Percentiles rank a stretch among this genome's conserved stretches.
phyloP scores from a whole-genome alignment of 2,797 vertebrate genomes.

The Dicrostonyx torquatus region DNA sequence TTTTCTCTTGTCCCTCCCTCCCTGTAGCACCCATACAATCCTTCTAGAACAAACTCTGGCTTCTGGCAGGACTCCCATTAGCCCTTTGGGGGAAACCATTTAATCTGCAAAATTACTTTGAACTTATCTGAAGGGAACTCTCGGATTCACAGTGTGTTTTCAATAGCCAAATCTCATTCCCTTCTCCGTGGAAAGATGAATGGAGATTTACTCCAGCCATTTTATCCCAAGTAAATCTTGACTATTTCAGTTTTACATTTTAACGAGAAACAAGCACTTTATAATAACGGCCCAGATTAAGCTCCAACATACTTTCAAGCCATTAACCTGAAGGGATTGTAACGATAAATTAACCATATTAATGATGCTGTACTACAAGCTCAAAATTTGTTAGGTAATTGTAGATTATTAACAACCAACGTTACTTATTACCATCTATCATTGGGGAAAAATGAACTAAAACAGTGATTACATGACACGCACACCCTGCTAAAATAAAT shows the following conservation, averaged over 20 bases:
- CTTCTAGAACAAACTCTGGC: constrained; percentile 18
- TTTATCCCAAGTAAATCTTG: constrained; percentile 77
- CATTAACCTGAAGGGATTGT: constrained; percentile 84
- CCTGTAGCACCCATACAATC: not conserved
- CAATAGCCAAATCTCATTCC: not conserved
- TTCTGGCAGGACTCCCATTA: not conserved
- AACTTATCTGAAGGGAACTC: not conserved
- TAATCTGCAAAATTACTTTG: constrained; percentile 65
- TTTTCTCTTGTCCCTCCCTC: not conserved
- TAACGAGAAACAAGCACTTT: constrained; percentile 82
- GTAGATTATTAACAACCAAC: constrained; percentile 82
- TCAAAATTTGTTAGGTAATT: constrained; percentile 83
- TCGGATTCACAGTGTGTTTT: constrained; percentile 55
- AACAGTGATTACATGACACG: constrained; percentile 43
- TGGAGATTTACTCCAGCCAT: constrained; percentile 66
- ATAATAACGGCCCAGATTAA: constrained; percentile 83
- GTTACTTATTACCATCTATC: constrained; percentile 58
- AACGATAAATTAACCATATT: constrained; percentile 85
- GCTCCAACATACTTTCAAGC: constrained; percentile 76
- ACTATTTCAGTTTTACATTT: constrained; percentile 78
- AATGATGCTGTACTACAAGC: constrained; percentile 82
- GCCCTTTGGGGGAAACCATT: not conserved
- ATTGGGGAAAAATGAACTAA: constrained; percentile 40
- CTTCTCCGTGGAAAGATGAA: not conserved
- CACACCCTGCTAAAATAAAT: constrained; percentile 59